These are phyloP conservation scores for Hydropsyche betteni DNA, from an alignment of 2,888 invertebrate genomes.

Conservation along the genomic window DNA sequence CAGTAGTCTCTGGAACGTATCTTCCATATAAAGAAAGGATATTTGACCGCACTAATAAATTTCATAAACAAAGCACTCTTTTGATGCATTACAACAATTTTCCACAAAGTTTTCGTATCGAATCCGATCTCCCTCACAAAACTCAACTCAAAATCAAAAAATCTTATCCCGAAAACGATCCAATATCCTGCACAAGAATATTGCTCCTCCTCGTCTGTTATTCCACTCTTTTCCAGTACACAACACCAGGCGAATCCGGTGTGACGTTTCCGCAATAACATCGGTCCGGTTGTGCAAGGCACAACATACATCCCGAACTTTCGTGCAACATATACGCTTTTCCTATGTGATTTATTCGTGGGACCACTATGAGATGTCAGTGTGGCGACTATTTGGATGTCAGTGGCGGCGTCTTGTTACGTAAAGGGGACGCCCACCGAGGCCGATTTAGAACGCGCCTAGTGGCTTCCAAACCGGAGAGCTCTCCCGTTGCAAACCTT, in stretches of 20 bases:
- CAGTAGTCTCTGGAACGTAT: no score
- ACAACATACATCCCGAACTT: no score
- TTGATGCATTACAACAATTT: no score
- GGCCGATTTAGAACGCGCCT: constrained; percentile 15
- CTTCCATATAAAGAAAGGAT: no score
- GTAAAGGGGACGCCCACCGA: constrained; percentile 20
- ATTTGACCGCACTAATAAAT: no score
- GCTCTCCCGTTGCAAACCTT: neutral
- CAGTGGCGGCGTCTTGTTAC: constrained; percentile 2
- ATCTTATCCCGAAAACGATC: no score
- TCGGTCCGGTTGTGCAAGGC: constrained; percentile 5
- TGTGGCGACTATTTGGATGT: constrained; percentile 11
- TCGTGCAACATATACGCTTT: neutral
- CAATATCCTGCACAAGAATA: no score
- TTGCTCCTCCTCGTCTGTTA: neutral
- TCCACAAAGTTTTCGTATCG: no score
- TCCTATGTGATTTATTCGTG: neutral
- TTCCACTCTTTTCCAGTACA: neutral
- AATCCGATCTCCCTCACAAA: no score
- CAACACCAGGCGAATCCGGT: neutral
- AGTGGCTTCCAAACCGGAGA: neutral
- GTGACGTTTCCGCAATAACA: neutral
- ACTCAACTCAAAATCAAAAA: no score
- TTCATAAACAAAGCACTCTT: no score
- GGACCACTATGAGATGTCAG: constrained; percentile 3